phyloP scores from a whole-genome alignment of 2,797 vertebrate genomes.

The Pteropus rufus region DNA sequence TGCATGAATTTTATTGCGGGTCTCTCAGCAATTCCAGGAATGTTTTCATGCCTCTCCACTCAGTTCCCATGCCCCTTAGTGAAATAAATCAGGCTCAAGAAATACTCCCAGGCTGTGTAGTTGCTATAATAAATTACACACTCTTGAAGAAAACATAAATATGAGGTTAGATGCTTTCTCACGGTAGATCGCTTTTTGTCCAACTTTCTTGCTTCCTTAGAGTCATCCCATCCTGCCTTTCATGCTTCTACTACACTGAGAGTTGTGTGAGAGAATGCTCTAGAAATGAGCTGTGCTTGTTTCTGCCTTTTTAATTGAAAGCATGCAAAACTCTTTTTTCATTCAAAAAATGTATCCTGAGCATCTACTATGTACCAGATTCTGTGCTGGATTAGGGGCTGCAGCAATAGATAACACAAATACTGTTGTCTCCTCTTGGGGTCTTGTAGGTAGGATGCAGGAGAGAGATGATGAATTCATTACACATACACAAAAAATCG shows the following conservation, averaged over 20 bases:
- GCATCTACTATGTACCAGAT: background rate
- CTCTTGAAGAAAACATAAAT: background rate
- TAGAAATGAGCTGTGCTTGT: background rate
- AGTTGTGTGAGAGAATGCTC: background rate
- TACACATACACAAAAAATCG: background rate
- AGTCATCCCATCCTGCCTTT: background rate
- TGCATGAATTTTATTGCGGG: background rate
- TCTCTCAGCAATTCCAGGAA: conserved; percentile 7
- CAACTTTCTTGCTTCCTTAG: background rate
- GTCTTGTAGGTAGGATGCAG: background rate
- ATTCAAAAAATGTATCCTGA: background rate
- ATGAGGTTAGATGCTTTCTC: background rate
- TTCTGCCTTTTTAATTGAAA: background rate
- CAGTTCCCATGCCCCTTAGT: conserved; percentile 13
- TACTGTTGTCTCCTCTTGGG: background rate
- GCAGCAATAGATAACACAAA: background rate
- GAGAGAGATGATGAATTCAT: background rate
- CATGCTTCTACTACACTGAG: accelerated
- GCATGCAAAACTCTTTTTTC: background rate
- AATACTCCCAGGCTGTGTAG: background rate
- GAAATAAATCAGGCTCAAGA: background rate
- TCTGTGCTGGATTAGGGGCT: background rate
- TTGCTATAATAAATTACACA: conserved; percentile 3
- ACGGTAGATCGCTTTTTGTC: background rate
- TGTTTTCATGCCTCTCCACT: background rate